Conservation (phyloP, 2,797 vertebrate species). For the Labroides dimidiatus region DNA sequence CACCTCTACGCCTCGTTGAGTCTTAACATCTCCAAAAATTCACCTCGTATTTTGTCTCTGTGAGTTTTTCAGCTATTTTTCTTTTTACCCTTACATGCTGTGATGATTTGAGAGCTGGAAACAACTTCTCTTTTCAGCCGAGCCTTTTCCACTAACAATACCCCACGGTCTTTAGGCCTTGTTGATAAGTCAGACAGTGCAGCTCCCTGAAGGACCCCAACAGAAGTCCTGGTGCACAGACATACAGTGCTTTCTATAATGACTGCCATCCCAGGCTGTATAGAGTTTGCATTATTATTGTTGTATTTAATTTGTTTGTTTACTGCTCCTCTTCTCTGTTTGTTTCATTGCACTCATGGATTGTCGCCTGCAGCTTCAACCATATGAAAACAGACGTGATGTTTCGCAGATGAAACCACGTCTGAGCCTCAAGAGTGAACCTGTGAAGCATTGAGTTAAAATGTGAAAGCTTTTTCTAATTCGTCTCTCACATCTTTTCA, state of each 20-base stretch:
- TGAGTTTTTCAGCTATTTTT: conserved; percentile 2
- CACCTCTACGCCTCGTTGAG: neutral
- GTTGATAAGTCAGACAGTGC: conserved; percentile 29
- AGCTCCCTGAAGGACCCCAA: conserved; percentile 11
- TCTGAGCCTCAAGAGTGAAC: conserved; percentile 11
- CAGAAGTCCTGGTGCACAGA: conserved; percentile 1
- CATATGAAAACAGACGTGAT: conserved; percentile 17
- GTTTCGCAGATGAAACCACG: conserved; percentile 15
- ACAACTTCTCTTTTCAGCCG: conserved; percentile 11
- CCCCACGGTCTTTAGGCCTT: conserved; percentile 22
- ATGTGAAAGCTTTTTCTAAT: conserved; percentile 12
- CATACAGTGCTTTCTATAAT: neutral
- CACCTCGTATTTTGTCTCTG: conserved; percentile 5
- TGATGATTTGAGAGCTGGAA: conserved; percentile 15
- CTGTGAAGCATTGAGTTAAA: neutral
- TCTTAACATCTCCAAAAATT: conserved; percentile 17
- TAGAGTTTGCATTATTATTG: conserved; percentile 10
- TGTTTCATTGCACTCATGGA: conserved; percentile 24
- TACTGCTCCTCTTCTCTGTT: neutral
- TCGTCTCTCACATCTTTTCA: neutral
- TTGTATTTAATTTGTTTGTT: conserved; percentile 22
- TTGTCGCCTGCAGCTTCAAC: conserved; percentile 6
- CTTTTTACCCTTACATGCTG: conserved; percentile 1
- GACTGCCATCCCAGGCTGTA: conserved; percentile 3
- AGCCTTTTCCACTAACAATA: conserved; percentile 41